Evolutionary conservation across 2,113 vertebrate species (phyloP), one percentile per base, ranked within the genome.

Genomic region (Larimichthys polyactis): DNA sequence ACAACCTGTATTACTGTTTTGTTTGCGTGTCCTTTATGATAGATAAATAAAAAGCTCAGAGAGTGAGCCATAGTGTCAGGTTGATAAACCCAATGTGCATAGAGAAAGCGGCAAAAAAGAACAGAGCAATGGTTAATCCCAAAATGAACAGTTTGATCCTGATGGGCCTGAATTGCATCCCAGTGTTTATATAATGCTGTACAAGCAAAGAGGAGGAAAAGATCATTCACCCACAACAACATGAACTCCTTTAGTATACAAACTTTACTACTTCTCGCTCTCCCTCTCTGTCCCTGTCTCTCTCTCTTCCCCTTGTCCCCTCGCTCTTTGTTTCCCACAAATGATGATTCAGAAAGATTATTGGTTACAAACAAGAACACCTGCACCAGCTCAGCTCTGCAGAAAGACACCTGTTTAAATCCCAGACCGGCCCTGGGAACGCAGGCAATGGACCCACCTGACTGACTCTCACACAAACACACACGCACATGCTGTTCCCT

Each of bases 341-440:
- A 85, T 59, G 70, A 62, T 59, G 51, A 27, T 80, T 81, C 70
- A 75, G 79, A 82, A 75, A 90, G 86, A 93, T 89, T 93, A 86
- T 29, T 92, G 89, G 89, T 85, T 95, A 27, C 22, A 59, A 81
- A 75, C 60, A 81, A 75, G 63, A 94, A 94, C 93, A 96, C 94
- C 94, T 96, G 94, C 70, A 89, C 2, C 29, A 78, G 71, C 64
- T 84, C 71, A 85, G 60, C 80, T 75, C 79, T 43, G 2, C 75
- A 90, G 52, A 77, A 54, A 66, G 89, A 93, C 93, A 95, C 92
- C 91, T 96, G 93, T 86, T 95, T 88, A 73, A 77, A 63, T 79
- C 55, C 66, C 57, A 52, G 58, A 29, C 62, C 64, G 80, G 40
- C 59, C 83, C 69, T 90, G 64, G 43, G 60, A 91, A 91, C 71